Conservation (phyloP, 2,797 vertebrate genomes). For the Pipistrellus nathusii region DNA sequence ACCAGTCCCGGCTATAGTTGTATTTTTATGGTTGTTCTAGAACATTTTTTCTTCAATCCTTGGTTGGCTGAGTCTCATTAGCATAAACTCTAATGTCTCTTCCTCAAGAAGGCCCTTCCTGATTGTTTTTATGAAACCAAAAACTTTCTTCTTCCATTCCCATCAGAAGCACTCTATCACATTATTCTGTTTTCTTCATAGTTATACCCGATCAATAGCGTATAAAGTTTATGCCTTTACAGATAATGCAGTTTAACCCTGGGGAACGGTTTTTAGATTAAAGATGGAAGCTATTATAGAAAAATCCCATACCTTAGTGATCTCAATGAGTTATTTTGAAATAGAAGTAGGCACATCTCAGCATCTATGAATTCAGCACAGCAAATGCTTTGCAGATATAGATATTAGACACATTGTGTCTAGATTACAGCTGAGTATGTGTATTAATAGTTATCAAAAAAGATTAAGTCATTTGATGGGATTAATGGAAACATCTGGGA, state of each 20-base stretch:
- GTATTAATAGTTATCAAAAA: background rate
- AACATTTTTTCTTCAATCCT: background rate
- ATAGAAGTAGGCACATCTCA: background rate
- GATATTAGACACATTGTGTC: background rate
- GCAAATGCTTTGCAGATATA: background rate
- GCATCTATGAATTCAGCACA: background rate
- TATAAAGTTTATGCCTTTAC: background rate
- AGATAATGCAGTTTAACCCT: background rate
- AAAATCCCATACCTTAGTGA: background rate
- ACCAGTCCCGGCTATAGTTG: too few species aligned
- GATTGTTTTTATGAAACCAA: background rate
- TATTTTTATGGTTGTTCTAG: background rate
- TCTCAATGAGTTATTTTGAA: background rate
- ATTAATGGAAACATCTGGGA: background rate
- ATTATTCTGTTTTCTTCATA: conserved; percentile 19
- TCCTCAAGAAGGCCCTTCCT: background rate
- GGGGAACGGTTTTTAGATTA: background rate
- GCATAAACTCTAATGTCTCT: background rate
- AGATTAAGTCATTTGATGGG: background rate
- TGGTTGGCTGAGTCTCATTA: background rate
- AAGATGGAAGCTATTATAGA: background rate
- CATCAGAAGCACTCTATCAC: background rate
- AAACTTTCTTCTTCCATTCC: background rate
- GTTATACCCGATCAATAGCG: background rate
- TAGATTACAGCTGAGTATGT: background rate